These are phyloP conservation scores for Chaetophractus vellerosus DNA, from an alignment of 2,797 vertebrate genomes.

Conservation along the genomic window DNA sequence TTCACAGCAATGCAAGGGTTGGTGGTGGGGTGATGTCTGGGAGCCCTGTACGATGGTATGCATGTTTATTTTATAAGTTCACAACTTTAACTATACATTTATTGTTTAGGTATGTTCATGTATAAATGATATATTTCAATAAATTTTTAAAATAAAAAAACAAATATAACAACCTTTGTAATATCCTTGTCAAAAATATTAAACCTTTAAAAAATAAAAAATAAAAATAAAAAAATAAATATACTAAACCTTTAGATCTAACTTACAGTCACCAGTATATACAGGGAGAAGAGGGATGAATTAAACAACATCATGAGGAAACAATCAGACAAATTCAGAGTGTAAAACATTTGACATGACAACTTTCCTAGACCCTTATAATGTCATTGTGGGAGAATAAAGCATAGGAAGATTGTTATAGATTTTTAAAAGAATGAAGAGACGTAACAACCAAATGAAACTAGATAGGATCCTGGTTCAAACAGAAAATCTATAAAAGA, in stretches of 20 bases:
- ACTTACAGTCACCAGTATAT: constrained; percentile 14
- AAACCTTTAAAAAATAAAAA: no score
- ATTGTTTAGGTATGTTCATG: no score
- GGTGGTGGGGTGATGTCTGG: no score
- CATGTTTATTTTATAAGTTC: no score
- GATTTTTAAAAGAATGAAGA: neutral
- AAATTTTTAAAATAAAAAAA: no score
- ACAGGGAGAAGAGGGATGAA: neutral
- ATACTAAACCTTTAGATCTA: neutral
- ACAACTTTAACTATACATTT: no score
- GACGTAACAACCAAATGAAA: neutral
- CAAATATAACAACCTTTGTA: neutral
- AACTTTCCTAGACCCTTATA: neutral
- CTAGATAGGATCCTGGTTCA: neutral
- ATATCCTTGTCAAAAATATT: constrained; percentile 55
- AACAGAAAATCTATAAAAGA: neutral
- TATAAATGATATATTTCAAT: no score
- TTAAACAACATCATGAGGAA: neutral
- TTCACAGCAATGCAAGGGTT: no score
- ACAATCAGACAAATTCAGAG: constrained; percentile 22
- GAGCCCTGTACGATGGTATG: no score
- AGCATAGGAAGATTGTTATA: neutral
- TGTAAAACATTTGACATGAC: neutral
- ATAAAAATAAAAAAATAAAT: no score
- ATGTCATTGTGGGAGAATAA: neutral